Percentiles rank a stretch among this genome's conserved stretches.
Evolutionary conservation across 2,888 invertebrate genomes (phyloP).

Genomic region (Epirrhoe tristata): DNA sequence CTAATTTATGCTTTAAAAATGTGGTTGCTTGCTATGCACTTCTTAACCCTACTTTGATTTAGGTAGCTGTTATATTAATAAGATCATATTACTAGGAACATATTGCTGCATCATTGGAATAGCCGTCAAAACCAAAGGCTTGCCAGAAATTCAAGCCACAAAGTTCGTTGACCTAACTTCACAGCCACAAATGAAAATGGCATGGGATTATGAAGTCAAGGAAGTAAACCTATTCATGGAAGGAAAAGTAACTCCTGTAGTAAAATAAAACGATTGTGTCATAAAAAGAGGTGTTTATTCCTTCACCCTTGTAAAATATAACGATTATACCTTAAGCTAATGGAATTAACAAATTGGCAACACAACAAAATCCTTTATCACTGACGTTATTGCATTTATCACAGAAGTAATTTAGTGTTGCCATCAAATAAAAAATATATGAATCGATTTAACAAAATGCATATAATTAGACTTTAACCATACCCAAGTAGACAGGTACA

Average conservation of each 20-base stretch:
- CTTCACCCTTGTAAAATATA: slow-evolving; percentile 57
- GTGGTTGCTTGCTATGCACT: not conserved
- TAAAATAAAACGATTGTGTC: slow-evolving; percentile 47
- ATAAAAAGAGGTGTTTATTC: slow-evolving; percentile 56
- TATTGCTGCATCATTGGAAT: slow-evolving; percentile 79
- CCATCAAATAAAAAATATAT: slow-evolving; percentile 31
- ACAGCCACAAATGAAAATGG: slow-evolving; percentile 65
- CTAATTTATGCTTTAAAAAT: no score
- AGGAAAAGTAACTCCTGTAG: slow-evolving; percentile 62
- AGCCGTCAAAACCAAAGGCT: slow-evolving; percentile 69
- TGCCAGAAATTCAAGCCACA: slow-evolving; percentile 74
- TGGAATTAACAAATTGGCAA: slow-evolving; percentile 51
- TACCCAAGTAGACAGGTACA: slow-evolving; percentile 27
- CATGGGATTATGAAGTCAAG: slow-evolving; percentile 75
- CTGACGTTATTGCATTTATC: slow-evolving; percentile 34
- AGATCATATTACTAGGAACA: slow-evolving; percentile 58
- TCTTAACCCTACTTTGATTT: not conserved
- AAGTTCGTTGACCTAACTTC: slow-evolving; percentile 72
- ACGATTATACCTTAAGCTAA: slow-evolving; percentile 50
- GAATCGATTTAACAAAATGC: slow-evolving; percentile 30
- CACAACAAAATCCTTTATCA: slow-evolving; percentile 25
- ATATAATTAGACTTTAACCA: slow-evolving; percentile 32
- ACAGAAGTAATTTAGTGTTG: slow-evolving; percentile 36
- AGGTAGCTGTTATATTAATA: not conserved
- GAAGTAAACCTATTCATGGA: slow-evolving; percentile 68